Percentiles rank a stretch among this genome's conserved stretches.
Evolutionary conservation across 2,797 vertebrate species (phyloP).

Genomic region (Cirrhinus mrigala): DNA sequence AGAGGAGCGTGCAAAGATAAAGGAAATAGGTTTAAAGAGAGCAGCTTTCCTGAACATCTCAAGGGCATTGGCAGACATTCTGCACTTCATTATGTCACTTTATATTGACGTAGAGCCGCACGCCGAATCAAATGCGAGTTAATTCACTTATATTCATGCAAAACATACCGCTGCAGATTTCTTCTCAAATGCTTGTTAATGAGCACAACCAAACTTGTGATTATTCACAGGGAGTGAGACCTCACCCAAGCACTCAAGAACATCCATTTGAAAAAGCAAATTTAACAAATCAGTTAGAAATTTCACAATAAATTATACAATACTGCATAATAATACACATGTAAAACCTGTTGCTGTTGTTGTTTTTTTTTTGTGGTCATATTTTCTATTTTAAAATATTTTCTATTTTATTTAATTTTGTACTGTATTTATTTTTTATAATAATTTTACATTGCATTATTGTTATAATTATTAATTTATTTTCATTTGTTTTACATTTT

Average conservation of each 20-base stretch:
- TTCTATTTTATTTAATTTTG: not conserved
- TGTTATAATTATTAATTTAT: not conserved
- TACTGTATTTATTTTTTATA: not conserved
- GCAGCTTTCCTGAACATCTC: constrained; percentile 45
- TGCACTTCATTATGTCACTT: constrained; percentile 50
- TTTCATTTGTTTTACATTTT: not conserved
- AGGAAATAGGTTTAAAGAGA: constrained; percentile 43
- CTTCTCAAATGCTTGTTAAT: constrained; percentile 34
- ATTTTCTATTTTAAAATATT: not conserved
- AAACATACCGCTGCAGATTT: constrained; percentile 12
- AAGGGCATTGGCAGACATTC: constrained; percentile 56
- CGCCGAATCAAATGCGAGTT: constrained; percentile 32
- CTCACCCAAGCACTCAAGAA: constrained; percentile 53
- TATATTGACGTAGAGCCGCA: constrained; percentile 32
- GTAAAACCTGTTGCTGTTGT: not conserved
- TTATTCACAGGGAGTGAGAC: constrained; percentile 56
- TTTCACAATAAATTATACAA: not conserved
- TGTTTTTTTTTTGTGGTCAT: not conserved
- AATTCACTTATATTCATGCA: constrained; percentile 32
- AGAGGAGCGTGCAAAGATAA: constrained; percentile 37
- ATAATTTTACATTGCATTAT: not conserved
- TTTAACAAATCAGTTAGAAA: not conserved
- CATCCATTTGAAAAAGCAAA: not conserved
- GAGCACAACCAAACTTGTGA: constrained; percentile 11
- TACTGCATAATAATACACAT: not conserved